These are phyloP conservation scores for Drosophila mojavensis DNA, from an alignment of 1,140 invertebrate species.

Conservation along the genomic window DNA sequence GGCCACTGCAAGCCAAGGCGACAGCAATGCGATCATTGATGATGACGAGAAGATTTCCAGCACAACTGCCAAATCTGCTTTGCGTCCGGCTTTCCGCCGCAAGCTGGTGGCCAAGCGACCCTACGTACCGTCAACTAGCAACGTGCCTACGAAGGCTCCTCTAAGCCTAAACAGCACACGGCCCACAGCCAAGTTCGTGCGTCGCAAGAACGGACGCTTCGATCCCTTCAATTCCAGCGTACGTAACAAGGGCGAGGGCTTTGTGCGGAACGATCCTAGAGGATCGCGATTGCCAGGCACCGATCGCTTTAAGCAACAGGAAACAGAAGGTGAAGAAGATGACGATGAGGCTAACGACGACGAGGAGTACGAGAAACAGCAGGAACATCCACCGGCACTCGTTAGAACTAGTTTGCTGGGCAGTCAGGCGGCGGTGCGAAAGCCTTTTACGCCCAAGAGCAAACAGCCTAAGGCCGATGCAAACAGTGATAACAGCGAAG, in stretches of 20 bases:
- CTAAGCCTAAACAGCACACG: conserved; percentile 43
- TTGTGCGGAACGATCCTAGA: conserved; percentile 71
- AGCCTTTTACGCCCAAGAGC: conserved; percentile 53
- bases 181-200: conserved; percentile 69
- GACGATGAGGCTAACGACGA: conserved; percentile 73
- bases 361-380: conserved; percentile 84
- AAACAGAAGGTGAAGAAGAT: conserved; percentile 1
- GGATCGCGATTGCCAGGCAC: conserved; percentile 58
- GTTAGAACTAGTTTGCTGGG: conserved; percentile 29
- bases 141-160: conserved; percentile 30
- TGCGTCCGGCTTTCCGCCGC: conserved; percentile 64
- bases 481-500: conserved; percentile 5
- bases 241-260: conserved; percentile 66
- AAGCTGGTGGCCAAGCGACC: conserved; percentile 73
- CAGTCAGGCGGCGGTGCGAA: conserved; percentile 37
- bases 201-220: conserved; percentile 73
- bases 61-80: neutral
- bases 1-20: neutral
- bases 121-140: conserved; percentile 31
- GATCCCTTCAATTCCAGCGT: conserved; percentile 76
- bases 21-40: neutral
- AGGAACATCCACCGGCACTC: conserved; percentile 21
- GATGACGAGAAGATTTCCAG: neutral
- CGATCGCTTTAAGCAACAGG: conserved; percentile 56
- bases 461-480: conserved; percentile 7